These are phyloP conservation scores for Ophioninae sp. DNA, from an alignment of 2,888 invertebrate species.

Conservation along the genomic window DNA sequence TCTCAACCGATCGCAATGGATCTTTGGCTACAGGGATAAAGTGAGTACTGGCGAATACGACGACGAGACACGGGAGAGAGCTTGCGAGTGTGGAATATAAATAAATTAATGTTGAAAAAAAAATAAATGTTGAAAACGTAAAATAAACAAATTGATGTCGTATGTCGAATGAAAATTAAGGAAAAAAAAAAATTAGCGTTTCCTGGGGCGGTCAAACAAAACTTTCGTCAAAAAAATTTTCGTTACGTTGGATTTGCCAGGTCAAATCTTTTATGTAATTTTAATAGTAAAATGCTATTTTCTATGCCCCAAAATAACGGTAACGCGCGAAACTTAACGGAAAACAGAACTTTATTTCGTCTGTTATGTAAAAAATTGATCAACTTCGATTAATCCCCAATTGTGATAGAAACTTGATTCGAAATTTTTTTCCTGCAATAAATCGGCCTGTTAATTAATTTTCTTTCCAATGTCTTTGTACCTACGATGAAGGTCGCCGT, in stretches of 20 bases:
- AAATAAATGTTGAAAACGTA: too few relatives aligned
- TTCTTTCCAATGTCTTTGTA: background rate
- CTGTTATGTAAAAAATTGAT: too few relatives aligned
- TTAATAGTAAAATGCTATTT: too few relatives aligned
- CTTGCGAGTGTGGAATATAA: background rate
- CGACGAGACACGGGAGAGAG: background rate
- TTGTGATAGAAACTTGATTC: too few relatives aligned
- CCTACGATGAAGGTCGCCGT: background rate
- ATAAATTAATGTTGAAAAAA: background rate
- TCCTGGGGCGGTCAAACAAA: background rate
- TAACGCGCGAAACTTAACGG: too few relatives aligned
- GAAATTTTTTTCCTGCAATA: background rate
- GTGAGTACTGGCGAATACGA: constrained; percentile 31
- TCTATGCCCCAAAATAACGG: too few relatives aligned
- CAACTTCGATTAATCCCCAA: too few relatives aligned
- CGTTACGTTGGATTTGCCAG: background rate
- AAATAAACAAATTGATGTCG: background rate
- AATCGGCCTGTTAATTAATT: background rate
- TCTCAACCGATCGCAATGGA: background rate
- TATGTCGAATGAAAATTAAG: background rate
- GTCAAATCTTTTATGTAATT: too few relatives aligned
- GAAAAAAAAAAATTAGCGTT: background rate
- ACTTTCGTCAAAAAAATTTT: background rate
- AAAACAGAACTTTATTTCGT: too few relatives aligned
- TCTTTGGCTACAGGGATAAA: background rate